phyloP scores from a whole-genome alignment of 2,888 invertebrate genomes.

The Erynnis tages region DNA sequence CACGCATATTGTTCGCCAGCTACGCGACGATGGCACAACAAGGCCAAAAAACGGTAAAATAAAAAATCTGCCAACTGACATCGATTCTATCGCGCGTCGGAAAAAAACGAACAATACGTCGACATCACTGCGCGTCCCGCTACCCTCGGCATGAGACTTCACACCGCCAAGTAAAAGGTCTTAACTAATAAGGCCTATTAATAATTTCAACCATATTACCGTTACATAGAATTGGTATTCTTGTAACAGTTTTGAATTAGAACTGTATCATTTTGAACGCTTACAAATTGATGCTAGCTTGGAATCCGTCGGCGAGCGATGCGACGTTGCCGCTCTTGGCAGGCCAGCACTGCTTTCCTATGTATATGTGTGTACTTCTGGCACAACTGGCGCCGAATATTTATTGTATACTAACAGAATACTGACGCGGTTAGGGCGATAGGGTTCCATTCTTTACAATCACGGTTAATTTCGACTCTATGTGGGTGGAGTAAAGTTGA shows the following conservation, averaged over 20 bases:
- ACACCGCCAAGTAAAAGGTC: constrained; percentile 45
- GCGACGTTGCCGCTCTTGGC: constrained; percentile 77
- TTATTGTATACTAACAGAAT: constrained; percentile 81
- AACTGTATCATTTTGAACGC: constrained; percentile 51
- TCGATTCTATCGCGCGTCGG: constrained; percentile 72
- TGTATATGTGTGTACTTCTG: constrained; percentile 77
- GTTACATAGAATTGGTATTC: constrained; percentile 35
- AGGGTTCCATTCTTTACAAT: constrained; percentile 56
- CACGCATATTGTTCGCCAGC: not conserved
- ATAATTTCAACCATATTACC: constrained; percentile 36
- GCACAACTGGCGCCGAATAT: constrained; percentile 81
- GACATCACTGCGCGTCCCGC: constrained; percentile 70
- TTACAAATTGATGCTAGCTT: constrained; percentile 61
- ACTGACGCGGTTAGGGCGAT: constrained; percentile 71
- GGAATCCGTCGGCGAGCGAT: constrained; percentile 64
- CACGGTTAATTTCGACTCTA: constrained; percentile 48
- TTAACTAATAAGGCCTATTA: constrained; percentile 23
- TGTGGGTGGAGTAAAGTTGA: constrained; percentile 45
- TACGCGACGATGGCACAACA: constrained; percentile 36
- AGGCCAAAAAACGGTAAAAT: constrained; percentile 79
- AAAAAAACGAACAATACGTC: constrained; percentile 73
- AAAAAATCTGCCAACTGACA: constrained; percentile 81
- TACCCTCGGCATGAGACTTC: constrained; percentile 59
- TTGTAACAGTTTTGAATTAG: constrained; percentile 31
- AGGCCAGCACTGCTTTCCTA: constrained; percentile 65